Evolutionary conservation across 2,113 vertebrate genomes (phyloP).

Genomic region (Albula goreensis): DNA sequence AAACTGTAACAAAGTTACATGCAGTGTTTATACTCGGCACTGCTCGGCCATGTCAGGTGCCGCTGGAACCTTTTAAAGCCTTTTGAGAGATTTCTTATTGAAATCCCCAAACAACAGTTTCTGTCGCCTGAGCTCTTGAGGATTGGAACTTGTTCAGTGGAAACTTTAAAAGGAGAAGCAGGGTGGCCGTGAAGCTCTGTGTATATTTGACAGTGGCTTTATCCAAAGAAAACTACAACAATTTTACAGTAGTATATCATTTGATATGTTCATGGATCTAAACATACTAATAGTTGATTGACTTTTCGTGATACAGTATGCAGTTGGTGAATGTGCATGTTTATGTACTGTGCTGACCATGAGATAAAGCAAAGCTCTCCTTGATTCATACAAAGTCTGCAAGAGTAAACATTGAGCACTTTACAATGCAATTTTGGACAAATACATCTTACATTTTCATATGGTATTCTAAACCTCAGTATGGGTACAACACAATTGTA

Average conservation of each 20-base stretch:
- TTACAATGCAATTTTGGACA: too few species aligned
- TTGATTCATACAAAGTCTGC: too few species aligned
- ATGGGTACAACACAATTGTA: too few species aligned
- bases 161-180: background rate
- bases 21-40: background rate
- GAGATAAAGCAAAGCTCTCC: too few species aligned
- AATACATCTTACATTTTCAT: too few species aligned
- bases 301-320: too few species aligned
- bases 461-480: too few species aligned
- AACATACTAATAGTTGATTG: too few species aligned
- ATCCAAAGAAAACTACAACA: background rate
- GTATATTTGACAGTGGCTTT: background rate
- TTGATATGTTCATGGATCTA: too few species aligned
- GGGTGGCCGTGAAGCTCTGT: background rate
- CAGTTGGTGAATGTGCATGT: too few species aligned
- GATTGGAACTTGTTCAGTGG: background rate
- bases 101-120: conserved; percentile 3
- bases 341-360: too few species aligned
- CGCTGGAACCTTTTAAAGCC: background rate
- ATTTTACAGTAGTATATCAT: background rate
- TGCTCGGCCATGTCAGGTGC: background rate
- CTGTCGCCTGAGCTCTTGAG: background rate
- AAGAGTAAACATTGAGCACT: too few species aligned
- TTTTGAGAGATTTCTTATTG: conserved; percentile 16
- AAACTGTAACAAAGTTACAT: background rate